Conservation (phyloP, 2,797 vertebrate genomes). For the Threskiornis aethiopicus region DNA sequence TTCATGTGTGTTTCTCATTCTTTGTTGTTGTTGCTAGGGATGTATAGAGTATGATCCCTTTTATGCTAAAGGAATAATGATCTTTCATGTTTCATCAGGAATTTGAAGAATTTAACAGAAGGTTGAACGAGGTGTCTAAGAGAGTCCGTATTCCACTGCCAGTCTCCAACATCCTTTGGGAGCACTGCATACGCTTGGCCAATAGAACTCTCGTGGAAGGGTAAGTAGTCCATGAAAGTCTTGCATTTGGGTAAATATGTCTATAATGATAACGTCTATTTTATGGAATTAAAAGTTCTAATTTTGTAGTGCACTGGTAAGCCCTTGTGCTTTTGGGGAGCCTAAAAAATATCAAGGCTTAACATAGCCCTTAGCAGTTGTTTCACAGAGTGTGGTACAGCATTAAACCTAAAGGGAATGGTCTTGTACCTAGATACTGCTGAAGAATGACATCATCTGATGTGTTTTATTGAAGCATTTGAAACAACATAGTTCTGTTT, state of each 20-base stretch:
- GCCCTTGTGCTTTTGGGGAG: not conserved
- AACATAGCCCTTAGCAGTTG: not conserved
- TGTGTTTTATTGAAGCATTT: not conserved
- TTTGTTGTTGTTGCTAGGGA: not conserved
- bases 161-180: conserved; percentile 98
- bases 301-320: not conserved
- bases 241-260: not conserved
- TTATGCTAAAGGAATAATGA: not conserved
- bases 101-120: conserved; percentile 93
- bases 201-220: conserved; percentile 98
- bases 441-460: not conserved
- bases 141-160: conserved; percentile 93
- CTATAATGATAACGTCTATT: not conserved
- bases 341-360: not conserved
- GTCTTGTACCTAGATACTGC: not conserved
- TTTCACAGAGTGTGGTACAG: not conserved
- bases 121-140: conserved; percentile 89
- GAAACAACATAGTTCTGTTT: not conserved
- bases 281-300: not conserved
- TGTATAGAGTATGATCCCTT: not conserved
- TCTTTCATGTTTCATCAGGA: conserved; percentile 79
- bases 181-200: conserved; percentile 97
- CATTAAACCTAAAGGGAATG: not conserved
- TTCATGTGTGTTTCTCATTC: not conserved
- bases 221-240: conserved; percentile 72